These are phyloP conservation scores for Phodopus roborovskii DNA, from an alignment of 2,113 vertebrate genomes.

Conservation along the genomic window DNA sequence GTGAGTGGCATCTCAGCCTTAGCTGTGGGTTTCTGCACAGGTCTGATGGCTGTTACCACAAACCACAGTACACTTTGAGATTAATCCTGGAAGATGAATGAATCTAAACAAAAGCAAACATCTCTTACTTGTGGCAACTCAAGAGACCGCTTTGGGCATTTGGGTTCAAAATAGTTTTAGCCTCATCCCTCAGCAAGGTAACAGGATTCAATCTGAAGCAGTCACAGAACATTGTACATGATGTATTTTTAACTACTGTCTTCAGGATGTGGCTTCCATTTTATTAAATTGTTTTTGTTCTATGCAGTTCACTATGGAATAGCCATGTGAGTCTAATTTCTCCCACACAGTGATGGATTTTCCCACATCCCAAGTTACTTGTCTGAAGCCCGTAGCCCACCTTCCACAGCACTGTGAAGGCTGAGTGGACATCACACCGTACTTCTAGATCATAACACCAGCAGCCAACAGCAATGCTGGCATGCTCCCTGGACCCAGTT, in stretches of 20 bases:
- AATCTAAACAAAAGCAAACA: not conserved
- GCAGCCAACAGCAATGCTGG: fast-evolving
- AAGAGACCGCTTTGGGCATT: not conserved
- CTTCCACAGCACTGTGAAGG: not conserved
- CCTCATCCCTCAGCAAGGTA: not conserved
- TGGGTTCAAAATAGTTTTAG: not conserved
- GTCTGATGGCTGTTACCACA: not conserved
- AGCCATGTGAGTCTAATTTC: not conserved
- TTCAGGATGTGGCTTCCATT: not conserved
- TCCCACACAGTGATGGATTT: not conserved
- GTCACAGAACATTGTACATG: not conserved
- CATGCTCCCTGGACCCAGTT: not conserved
- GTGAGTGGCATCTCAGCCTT: not conserved
- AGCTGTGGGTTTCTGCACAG: not conserved
- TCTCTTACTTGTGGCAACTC: not conserved
- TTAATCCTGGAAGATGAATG: not conserved
- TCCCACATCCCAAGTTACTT: not conserved
- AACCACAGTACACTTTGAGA: not conserved
- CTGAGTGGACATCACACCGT: not conserved
- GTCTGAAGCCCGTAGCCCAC: not conserved
- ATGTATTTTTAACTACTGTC: not conserved
- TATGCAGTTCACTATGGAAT: not conserved
- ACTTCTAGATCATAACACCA: not conserved
- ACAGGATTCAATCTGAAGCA: not conserved
- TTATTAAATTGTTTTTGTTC: not conserved